Conservation (phyloP, 2,797 vertebrate genomes). For the Gallinago nigripennis region DNA sequence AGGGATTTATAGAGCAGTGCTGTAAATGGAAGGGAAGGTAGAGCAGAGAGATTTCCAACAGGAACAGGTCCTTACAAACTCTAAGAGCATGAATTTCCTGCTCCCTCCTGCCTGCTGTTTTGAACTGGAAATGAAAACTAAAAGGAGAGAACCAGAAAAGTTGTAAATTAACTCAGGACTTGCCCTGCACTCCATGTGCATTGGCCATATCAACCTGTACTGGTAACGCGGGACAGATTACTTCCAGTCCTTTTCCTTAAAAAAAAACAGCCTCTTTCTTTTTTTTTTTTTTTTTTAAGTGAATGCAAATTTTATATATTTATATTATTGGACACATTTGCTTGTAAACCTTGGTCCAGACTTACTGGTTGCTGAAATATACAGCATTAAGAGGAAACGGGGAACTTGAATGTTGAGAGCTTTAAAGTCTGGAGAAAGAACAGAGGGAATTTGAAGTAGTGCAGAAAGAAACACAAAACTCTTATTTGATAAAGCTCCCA, state of each 20-base stretch:
- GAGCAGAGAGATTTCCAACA: not conserved
- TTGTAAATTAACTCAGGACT: not conserved
- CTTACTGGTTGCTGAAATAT: not conserved
- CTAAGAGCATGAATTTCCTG: not conserved
- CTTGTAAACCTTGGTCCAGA: not conserved
- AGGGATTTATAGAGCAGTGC: not conserved
- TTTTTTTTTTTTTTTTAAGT: accelerated
- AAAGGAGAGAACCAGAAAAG: not conserved
- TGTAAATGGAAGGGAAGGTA: not conserved
- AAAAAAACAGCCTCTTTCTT: accelerated
- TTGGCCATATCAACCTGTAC: accelerated
- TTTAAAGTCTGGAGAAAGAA: not conserved
- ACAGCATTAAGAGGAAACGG: not conserved
- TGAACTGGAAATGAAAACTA: not conserved
- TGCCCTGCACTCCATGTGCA: not conserved
- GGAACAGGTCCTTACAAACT: not conserved
- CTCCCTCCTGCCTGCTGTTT: not conserved
- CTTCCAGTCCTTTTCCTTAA: not conserved
- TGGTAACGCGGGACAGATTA: not conserved
- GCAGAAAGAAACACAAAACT: not conserved
- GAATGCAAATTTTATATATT: not conserved
- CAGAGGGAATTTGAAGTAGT: not conserved
- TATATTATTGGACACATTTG: not conserved
- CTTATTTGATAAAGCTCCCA: not conserved
- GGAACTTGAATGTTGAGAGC: not conserved